Evolutionary conservation across 2,113 vertebrate species (phyloP), one percentile per base, ranked within the genome.

Genomic region (Siniperca chuatsi): DNA sequence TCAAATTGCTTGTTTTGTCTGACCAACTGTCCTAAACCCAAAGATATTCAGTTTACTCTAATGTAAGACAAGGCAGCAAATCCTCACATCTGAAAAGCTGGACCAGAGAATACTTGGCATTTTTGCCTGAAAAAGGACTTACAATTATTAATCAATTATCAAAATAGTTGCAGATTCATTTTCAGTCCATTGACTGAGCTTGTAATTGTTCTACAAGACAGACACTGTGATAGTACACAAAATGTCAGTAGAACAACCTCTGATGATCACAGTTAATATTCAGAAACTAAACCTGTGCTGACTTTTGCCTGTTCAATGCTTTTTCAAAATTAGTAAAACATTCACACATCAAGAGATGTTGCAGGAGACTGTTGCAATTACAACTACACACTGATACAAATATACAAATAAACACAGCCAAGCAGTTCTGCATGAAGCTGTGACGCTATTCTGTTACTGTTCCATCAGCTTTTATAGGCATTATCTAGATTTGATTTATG

Each of bases 401-500:
- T 50, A 46, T 23, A 52, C 57, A 78, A 42, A 75, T 23, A 52
- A 52, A 82, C 46, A 69, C 67, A 62, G 40, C 52, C 2, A 1
- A 3, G 21, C 48, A 74, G 21, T 25, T 78, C 42, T 5, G 57
- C 86, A 73, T 20, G 58, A 61, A 16, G 69, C 78, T 33, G 46
- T 29, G 55, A 18, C 4, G 68, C 57, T 60, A 10, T 68, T 50
- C 72, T 65, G 58, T 79, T 25, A 20, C 25, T 40, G 75, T 52
- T 75, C 33, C 60, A 29, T 65, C 61, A 10, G 78, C 84, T 87
- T 88, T 85, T 82, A 61, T 13, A 73, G 64, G 67, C 55, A 90
- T 93, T 85, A 92, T 84, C 76, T 81, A 74, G 76, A 90, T 90
- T 88, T 91, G 86, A 91, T 92, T 89, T 65, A 82, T 76, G 81